Conservation (phyloP, 1,140 invertebrate genomes). For the Lepidostoma basale region DNA sequence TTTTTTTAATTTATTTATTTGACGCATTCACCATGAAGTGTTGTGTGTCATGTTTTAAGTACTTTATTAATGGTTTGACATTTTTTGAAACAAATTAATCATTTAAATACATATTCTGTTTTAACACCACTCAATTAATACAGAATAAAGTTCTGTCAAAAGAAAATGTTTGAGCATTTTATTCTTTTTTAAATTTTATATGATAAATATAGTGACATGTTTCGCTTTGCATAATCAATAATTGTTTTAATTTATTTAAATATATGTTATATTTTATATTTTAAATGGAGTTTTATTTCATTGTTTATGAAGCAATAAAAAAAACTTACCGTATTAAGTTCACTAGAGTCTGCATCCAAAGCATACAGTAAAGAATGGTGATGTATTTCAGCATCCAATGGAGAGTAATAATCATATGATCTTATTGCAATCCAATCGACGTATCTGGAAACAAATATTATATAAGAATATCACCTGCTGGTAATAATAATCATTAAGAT, state of each 20-base stretch:
- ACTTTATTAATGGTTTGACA: no score
- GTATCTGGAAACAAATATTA: neutral
- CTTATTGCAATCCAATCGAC: neutral
- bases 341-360: neutral
- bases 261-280: neutral
- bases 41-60: no score
- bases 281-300: neutral
- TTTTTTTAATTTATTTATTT: no score
- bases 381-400: neutral
- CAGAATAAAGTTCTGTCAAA: neutral
- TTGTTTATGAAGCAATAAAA: no score
- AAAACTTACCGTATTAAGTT: neutral
- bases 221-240: neutral
- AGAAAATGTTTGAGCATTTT: neutral
- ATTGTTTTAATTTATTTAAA: neutral
- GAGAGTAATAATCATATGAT: neutral
- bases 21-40: no score
- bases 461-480: neutral
- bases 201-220: neutral
- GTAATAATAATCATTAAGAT: neutral
- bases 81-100: no score
- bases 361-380: conserved; percentile 4
- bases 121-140: neutral
- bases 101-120: no score
- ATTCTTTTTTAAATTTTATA: neutral